These are phyloP conservation scores for Natrix natrix DNA, from an alignment of 2,797 vertebrate genomes.

Conservation along the genomic window DNA sequence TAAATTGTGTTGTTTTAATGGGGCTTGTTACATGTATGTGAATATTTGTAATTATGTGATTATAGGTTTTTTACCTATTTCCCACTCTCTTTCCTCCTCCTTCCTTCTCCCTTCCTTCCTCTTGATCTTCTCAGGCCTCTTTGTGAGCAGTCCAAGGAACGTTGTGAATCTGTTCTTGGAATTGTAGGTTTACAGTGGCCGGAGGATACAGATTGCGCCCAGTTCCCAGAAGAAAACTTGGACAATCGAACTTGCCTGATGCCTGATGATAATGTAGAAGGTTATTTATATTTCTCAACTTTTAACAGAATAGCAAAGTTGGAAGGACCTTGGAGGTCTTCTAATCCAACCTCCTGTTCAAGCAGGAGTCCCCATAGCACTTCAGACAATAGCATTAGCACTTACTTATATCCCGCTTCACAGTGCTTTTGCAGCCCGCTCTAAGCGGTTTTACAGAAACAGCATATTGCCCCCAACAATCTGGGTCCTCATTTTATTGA, in stretches of 20 bases:
- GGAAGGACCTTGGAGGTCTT: neutral
- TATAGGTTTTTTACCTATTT: neutral
- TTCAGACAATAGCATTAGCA: neutral
- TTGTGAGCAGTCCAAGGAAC: constrained; percentile 85
- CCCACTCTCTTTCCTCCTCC: neutral
- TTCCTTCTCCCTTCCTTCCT: neutral
- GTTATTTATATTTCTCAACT: constrained; percentile 59
- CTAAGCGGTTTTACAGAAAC: too few species aligned
- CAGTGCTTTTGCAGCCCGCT: too few species aligned
- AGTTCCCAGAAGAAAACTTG: constrained; percentile 86
- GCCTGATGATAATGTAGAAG: constrained; percentile 85
- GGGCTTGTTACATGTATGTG: neutral
- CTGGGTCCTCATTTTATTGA: too few species aligned
- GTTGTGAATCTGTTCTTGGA: constrained; percentile 88
- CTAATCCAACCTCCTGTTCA: neutral
- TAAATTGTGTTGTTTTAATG: neutral
- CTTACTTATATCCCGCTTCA: too few species aligned
- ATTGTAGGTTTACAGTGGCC: constrained; percentile 95
- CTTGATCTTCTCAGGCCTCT: constrained; percentile 73
- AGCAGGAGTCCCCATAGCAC: neutral
- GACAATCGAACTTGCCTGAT: constrained; percentile 83
- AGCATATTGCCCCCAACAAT: too few species aligned
- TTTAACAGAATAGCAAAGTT: neutral
- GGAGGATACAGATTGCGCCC: constrained; percentile 87
- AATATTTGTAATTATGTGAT: neutral